phyloP scores from a whole-genome alignment of 64 coral and sea anemone genomes.

The Anthopleura sola region DNA sequence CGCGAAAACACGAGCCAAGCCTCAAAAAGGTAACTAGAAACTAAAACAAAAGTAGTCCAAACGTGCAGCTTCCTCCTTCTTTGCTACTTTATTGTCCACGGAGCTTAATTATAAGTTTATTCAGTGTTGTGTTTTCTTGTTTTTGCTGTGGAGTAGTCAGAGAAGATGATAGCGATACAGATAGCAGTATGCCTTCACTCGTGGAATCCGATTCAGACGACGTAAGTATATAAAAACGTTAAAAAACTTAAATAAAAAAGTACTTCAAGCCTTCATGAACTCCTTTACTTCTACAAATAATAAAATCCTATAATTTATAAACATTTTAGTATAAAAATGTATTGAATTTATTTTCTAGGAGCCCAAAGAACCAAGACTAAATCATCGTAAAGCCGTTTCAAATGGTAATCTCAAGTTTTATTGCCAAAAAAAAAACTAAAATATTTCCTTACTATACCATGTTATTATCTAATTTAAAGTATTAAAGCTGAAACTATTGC shows the following conservation, averaged over 20 bases:
- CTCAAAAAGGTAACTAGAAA: not conserved
- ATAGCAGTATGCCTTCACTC: not conserved
- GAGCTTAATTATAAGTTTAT: not conserved
- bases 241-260: not conserved
- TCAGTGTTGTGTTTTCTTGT: not conserved
- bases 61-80: not conserved
- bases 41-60: not conserved
- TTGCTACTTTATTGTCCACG: not conserved
- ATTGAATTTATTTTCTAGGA: not conserved
- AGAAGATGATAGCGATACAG: not conserved
- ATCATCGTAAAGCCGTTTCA: not conserved
- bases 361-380: not conserved
- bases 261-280: not conserved
- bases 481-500: too few relatives aligned
- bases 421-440: not conserved
- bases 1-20: not conserved
- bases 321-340: not conserved
- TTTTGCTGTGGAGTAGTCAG: not conserved
- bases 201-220: conserved; percentile 14
- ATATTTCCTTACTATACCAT: not conserved
- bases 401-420: not conserved
- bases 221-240: not conserved
- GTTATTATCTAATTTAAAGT: too few relatives aligned
- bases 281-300: not conserved
- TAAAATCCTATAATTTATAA: not conserved